Evolutionary conservation across 1,140 invertebrate species (phyloP).

Genomic region (Drosophila ananassae): DNA sequence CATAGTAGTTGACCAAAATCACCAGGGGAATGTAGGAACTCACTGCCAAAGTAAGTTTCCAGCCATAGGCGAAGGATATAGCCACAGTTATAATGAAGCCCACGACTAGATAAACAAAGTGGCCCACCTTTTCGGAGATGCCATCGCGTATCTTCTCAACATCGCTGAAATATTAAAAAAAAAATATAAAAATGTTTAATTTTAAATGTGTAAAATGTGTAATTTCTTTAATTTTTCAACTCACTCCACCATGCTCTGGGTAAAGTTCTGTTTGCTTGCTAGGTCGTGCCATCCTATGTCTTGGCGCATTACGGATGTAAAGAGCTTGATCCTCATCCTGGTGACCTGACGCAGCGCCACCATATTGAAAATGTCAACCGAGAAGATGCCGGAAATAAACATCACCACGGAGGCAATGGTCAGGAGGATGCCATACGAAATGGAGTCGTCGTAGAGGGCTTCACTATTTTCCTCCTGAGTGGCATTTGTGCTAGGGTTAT

Average conservation of each 20-base stretch:
- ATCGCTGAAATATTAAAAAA: constrained; percentile 87
- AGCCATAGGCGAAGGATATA: constrained; percentile 90
- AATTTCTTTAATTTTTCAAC: constrained; percentile 41
- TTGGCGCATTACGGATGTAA: constrained; percentile 91
- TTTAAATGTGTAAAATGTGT: no score
- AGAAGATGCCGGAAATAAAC: constrained; percentile 87
- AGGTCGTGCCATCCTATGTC: constrained; percentile 96
- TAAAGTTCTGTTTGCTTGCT: constrained; percentile 93
- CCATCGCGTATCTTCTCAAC: constrained; percentile 94
- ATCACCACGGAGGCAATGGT: constrained; percentile 86
- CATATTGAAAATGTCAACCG: constrained; percentile 88
- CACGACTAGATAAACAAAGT: constrained; percentile 88
- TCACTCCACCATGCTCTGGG: constrained; percentile 93
- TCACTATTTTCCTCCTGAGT: constrained; percentile 85
- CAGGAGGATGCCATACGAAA: constrained; percentile 87
- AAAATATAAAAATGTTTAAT: neutral
- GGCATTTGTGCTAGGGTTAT: constrained; percentile 84
- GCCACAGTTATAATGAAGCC: constrained; percentile 88
- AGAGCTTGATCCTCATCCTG: constrained; percentile 88
- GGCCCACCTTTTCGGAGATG: constrained; percentile 93
- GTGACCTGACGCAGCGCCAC: constrained; percentile 88
- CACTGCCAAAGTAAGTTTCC: constrained; percentile 93
- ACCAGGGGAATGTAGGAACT: constrained; percentile 92
- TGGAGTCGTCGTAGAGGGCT: constrained; percentile 87
- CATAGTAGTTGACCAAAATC: constrained; percentile 88